These are phyloP conservation scores for Lasioglossum malachurum DNA, from an alignment of 2,888 invertebrate genomes.

Conservation along the genomic window DNA sequence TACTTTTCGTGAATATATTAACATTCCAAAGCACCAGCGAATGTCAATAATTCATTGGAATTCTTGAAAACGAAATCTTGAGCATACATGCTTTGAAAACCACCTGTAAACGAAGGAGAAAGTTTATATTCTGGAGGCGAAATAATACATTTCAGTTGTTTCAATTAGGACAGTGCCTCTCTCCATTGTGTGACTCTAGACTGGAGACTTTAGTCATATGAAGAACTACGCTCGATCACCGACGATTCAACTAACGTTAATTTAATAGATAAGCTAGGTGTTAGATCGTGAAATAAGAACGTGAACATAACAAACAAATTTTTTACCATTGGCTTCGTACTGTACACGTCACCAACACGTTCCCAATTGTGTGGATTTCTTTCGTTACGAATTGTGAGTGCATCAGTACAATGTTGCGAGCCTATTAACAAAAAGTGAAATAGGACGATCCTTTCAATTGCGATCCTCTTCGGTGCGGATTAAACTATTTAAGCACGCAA, in stretches of 20 bases:
- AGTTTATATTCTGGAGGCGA: conserved; percentile 9
- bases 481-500: conserved; percentile 26
- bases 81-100: conserved; percentile 10
- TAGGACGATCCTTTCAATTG: conserved; percentile 35
- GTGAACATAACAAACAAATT: conserved; percentile 40
- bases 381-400: conserved; percentile 35
- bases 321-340: conserved; percentile 48
- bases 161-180: conserved; percentile 26
- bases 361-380: conserved; percentile 34
- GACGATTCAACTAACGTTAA: conserved; percentile 54
- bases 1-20: background rate
- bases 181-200: conserved; percentile 44
- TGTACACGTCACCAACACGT: conserved; percentile 17
- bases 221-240: conserved; percentile 35
- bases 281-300: conserved; percentile 43
- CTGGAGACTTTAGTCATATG: conserved; percentile 37
- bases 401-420: conserved; percentile 43
- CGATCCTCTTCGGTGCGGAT: conserved; percentile 35
- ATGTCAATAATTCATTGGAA: conserved; percentile 12
- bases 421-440: conserved; percentile 32
- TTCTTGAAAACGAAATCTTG: background rate
- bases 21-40: conserved; percentile 26
- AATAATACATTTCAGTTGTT: conserved; percentile 29
- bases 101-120: background rate
- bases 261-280: conserved; percentile 55